Evolutionary conservation across 2,797 vertebrate genomes (phyloP), one percentile per base, ranked within the genome.

Genomic region (Pseudopleuronectes americanus): DNA sequence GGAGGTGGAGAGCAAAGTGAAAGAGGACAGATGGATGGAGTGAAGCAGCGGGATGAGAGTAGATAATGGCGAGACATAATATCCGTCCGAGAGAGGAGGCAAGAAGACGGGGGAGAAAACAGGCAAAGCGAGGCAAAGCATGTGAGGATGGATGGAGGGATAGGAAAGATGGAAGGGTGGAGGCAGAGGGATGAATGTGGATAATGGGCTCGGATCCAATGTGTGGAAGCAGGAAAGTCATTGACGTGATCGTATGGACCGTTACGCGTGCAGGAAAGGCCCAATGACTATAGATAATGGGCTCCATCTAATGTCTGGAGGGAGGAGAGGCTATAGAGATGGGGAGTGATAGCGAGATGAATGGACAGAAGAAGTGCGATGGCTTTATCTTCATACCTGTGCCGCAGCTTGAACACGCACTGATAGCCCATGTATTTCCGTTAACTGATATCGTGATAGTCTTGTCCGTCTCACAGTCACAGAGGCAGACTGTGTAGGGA

Each of bases 51-150:
- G 87, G 79, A 90, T 76, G 80, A 88, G 81, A 89, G 84, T 81
- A 90, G 91, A 91, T 92, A 92, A 92, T 90, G 76, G 80, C 78
- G 51, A 77, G 79, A 90, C 85, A 90, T 91, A 90, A 90, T 91
- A 90, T 89, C 87, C 64, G 73, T 73, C 64, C 64, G 73, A 86
- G 83, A 68, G 79, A 64, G 83, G 58, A 82, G 79, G 69, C 59
- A 22, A 59, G 48, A 57, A 12, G 52, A 60, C 54, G 56, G 72
- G 57, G 55, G 71, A 72, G 64, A 79, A 66, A 77, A 75, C 76
- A 74, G 76, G 86, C 74, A 80, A 75, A 75, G 73, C 66, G 76
- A 69, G 57, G 72, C n/a, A 73, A 74, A 76, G 62, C 6, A 13
- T 74, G 57, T 54, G 4, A 8, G 41, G 41, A 53, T 54, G 68